Evolutionary conservation across 2,113 vertebrate genomes (phyloP).

Genomic region (Rattus rattus): DNA sequence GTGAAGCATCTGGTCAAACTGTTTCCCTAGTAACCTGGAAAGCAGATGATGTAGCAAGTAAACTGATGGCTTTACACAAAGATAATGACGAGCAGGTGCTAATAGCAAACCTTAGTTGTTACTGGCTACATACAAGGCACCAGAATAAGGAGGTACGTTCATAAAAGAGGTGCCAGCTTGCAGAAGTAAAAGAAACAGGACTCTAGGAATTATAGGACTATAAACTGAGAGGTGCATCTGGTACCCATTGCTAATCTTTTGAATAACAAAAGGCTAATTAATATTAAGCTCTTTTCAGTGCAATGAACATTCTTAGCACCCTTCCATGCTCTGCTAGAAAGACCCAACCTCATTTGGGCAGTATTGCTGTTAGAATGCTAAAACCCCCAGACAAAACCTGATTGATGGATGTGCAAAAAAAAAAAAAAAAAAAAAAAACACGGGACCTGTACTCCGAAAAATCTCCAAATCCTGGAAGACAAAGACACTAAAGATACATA

Average conservation of each 20-base stretch:
- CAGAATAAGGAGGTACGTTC: background rate
- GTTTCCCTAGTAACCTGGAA: background rate
- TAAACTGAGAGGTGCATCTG: background rate
- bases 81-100: background rate
- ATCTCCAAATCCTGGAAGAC: background rate
- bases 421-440: background rate
- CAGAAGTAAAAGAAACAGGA: background rate
- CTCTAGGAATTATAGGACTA: background rate
- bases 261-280: slow-evolving; percentile 3
- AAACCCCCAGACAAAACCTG: background rate
- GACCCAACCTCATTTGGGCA: background rate
- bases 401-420: background rate
- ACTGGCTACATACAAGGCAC: background rate
- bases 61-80: background rate
- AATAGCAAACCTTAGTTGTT: background rate
- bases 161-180: background rate
- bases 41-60: background rate
- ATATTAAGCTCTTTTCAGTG: background rate
- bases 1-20: background rate
- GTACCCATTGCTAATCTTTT: background rate
- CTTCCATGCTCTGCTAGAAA: background rate
- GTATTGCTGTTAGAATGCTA: background rate
- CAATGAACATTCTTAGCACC: background rate
- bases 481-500: background rate
- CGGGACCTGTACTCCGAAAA: background rate